Evolutionary conservation across 1,140 invertebrate genomes (phyloP).

Genomic region (Macrostomum lignano): DNA sequence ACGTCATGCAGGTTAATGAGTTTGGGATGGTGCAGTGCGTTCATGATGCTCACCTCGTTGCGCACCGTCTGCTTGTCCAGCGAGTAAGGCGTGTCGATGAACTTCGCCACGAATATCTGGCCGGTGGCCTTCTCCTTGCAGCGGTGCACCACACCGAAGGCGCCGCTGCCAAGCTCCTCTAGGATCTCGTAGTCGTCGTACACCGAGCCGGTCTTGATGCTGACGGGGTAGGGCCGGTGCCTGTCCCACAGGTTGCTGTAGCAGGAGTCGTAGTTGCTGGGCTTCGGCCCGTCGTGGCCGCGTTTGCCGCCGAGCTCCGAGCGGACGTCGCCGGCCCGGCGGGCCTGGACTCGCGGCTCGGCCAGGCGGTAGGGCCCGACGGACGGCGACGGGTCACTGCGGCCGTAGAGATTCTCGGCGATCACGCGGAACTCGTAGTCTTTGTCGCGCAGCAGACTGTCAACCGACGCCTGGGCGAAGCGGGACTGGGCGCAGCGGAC

Average conservation of each 20-base stretch:
- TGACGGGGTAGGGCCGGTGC: slow-evolving; percentile 74
- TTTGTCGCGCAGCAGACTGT: slow-evolving; percentile 32
- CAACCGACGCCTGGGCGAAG: slow-evolving; percentile 32
- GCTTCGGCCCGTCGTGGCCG: too few relatives aligned
- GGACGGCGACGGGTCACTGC: slow-evolving; percentile 70
- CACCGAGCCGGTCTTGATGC: slow-evolving; percentile 68
- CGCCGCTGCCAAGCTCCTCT: slow-evolving; percentile 83
- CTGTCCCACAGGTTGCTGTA: slow-evolving; percentile 90
- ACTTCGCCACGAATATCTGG: slow-evolving; percentile 90
- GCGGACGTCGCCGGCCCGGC: too few relatives aligned
- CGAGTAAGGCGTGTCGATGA: slow-evolving; percentile 72
- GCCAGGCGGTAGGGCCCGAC: too few relatives aligned
- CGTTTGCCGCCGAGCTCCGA: too few relatives aligned
- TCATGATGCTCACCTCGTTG: slow-evolving; percentile 97
- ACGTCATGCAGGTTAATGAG: slow-evolving; percentile 91
- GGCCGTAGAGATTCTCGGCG: slow-evolving; percentile 85
- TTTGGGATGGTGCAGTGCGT: slow-evolving; percentile 81
- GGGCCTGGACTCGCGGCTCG: too few relatives aligned
- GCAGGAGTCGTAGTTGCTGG: too few relatives aligned
- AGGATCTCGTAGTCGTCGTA: slow-evolving; percentile 93
- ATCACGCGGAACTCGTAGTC: slow-evolving; percentile 87
- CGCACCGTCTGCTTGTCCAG: slow-evolving; percentile 85
- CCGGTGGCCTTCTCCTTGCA: slow-evolving; percentile 78
- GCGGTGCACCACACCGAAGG: slow-evolving; percentile 89
- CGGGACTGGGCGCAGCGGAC: slow-evolving; percentile 61